Conservation (phyloP, 2,797 vertebrate species). For the Oreonectes daqikongensis region DNA sequence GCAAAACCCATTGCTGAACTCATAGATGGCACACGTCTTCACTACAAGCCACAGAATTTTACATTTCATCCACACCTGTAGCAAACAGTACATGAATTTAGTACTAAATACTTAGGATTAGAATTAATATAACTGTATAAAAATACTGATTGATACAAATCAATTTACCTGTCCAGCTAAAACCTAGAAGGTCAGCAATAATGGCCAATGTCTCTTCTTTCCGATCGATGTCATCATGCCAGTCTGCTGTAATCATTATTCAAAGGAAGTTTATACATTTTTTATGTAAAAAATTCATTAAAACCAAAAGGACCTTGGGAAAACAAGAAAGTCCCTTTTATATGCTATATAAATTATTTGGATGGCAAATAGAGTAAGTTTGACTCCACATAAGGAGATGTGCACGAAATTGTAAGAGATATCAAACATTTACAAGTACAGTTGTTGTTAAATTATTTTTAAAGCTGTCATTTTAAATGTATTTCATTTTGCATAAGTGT, state of each 20-base stretch:
- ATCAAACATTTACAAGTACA: no score
- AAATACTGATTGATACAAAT: background rate
- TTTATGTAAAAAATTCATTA: conserved; percentile 48
- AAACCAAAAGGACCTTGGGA: conserved; percentile 14
- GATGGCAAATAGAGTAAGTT: background rate
- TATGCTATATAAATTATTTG: background rate
- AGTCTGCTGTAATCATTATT: conserved; percentile 78
- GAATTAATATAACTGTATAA: background rate
- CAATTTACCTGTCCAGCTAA: conserved; percentile 96
- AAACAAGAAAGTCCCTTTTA: background rate
- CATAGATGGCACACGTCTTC: background rate
- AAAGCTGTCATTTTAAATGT: background rate
- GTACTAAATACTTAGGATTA: background rate
- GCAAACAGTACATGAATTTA: background rate
- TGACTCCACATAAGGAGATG: background rate
- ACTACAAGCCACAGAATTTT: background rate
- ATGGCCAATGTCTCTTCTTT: conserved; percentile 93
- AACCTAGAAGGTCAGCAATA: conserved; percentile 95
- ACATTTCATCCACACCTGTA: background rate
- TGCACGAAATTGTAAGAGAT: no score
- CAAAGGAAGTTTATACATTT: conserved; percentile 41
- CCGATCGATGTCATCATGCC: conserved; percentile 88
- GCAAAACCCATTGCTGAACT: background rate
- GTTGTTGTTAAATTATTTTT: no score
- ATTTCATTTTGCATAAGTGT: background rate